A percentile compares a stretch with the other conserved stretches of the same genome.
phyloP scores from a whole-genome alignment of 2,888 invertebrate genomes.

The Drosophila longiperda region DNA sequence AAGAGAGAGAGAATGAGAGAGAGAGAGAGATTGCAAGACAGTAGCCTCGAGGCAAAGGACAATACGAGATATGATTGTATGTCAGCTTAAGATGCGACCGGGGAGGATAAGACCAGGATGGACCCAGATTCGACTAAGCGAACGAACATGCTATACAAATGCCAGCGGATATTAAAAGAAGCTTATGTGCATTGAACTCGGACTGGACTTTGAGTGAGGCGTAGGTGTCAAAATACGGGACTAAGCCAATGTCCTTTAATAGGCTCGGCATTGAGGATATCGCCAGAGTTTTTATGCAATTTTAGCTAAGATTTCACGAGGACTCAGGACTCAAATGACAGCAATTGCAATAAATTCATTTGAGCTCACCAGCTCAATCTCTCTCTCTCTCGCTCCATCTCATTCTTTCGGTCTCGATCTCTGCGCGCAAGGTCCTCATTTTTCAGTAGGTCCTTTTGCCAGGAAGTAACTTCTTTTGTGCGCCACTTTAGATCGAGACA shows the following conservation, averaged over 20 bases:
- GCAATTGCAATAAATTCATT: slow-evolving; percentile 73
- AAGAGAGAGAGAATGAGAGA: slow-evolving; percentile 14
- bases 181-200: slow-evolving; percentile 52
- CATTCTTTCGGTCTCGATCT: not conserved
- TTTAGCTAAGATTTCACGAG: slow-evolving; percentile 61
- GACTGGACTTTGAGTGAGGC: slow-evolving; percentile 14
- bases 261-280: slow-evolving; percentile 55
- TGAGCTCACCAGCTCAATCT: slow-evolving; percentile 3
- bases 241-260: slow-evolving; percentile 83
- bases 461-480: slow-evolving; percentile 80
- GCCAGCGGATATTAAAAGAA: slow-evolving; percentile 74
- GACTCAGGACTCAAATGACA: slow-evolving; percentile 37
- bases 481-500: slow-evolving; percentile 67
- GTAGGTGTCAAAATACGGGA: slow-evolving; percentile 83
- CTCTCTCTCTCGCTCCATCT: not conserved
- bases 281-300: slow-evolving; percentile 71
- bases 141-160: slow-evolving; percentile 52
- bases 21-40: slow-evolving; percentile 13
- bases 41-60: slow-evolving; percentile 51
- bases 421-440: slow-evolving; percentile 17
- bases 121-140: slow-evolving; percentile 10
- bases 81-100: slow-evolving; percentile 73
- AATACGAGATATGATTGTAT: slow-evolving; percentile 77
- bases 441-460: slow-evolving; percentile 29
- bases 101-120: slow-evolving; percentile 69